Evolutionary conservation across 2,888 invertebrate genomes (phyloP).

Genomic region (Drosophila nr. medialis): DNA sequence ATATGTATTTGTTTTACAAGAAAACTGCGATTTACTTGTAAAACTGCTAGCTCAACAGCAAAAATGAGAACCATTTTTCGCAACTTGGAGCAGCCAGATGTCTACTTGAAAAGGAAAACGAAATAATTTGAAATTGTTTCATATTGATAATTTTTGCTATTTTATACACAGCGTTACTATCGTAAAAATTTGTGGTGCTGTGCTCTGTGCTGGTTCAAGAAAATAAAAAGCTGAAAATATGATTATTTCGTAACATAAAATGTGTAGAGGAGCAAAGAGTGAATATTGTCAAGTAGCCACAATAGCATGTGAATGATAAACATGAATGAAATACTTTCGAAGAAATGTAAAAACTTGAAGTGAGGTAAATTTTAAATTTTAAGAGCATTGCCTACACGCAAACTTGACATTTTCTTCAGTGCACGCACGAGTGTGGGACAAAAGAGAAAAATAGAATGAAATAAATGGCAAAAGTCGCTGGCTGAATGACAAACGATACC

Average conservation of each 20-base stretch:
- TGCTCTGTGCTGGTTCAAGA: no score
- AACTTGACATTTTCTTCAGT: conserved; percentile 3
- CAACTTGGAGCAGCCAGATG: not conserved
- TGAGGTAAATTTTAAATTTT: not conserved
- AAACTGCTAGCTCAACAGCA: not conserved
- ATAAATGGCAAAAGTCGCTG: conserved; percentile 41
- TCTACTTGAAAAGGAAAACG: not conserved
- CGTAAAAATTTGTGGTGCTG: accelerated
- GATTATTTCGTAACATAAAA: not conserved
- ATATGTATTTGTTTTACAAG: not conserved
- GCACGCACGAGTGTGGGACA: not conserved
- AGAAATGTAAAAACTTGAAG: not conserved
- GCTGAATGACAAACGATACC: conserved; percentile 42
- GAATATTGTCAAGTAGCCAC: not conserved
- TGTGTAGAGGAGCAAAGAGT: not conserved
- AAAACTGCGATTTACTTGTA: not conserved
- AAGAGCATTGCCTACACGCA: not conserved
- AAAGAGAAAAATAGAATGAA: conserved; percentile 9
- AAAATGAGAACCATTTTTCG: not conserved
- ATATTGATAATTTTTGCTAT: no score
- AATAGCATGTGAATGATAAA: not conserved
- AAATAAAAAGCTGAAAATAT: not conserved
- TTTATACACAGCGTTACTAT: no score
- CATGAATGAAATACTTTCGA: not conserved
- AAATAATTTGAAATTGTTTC: not conserved